A percentile compares a stretch with the other conserved stretches of the same genome.
phyloP scores from a whole-genome alignment of 1,140 invertebrate genomes.

The Anoplophora glabripennis region DNA sequence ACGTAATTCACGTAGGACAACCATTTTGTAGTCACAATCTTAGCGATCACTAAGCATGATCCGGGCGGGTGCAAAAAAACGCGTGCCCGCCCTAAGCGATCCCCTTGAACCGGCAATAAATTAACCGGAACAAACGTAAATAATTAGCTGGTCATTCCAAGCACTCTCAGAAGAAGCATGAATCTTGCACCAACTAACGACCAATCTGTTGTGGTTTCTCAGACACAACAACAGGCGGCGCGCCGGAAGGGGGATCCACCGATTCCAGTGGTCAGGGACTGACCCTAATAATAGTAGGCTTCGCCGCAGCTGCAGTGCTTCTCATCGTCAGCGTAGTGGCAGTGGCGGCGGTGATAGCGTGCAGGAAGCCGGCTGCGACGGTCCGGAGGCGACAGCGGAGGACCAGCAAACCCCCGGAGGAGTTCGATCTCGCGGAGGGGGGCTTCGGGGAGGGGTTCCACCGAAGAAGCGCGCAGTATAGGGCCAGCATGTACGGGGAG shows the following conservation, averaged over 20 bases:
- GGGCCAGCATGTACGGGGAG: constrained; percentile 46
- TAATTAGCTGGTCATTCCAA: neutral
- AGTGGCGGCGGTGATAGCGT: constrained; percentile 37
- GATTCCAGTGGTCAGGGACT: constrained; percentile 22
- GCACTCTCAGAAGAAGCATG: constrained; percentile 7
- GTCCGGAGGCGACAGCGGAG: constrained; percentile 18
- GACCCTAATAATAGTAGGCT: constrained; percentile 41
- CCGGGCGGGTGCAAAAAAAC: no score
- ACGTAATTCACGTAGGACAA: no score
- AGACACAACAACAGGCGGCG: constrained; percentile 19
- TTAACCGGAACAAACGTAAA: neutral
- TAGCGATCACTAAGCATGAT: no score
- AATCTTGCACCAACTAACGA: constrained; percentile 16
- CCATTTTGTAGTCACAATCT: no score
- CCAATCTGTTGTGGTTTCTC: constrained; percentile 22
- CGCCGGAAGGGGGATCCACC: constrained; percentile 7
- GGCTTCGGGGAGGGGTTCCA: constrained; percentile 47
- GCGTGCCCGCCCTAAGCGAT: no score
- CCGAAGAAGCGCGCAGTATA: constrained; percentile 43
- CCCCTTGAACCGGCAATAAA: no score
- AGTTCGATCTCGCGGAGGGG: constrained; percentile 44
- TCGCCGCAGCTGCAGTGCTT: constrained; percentile 36
- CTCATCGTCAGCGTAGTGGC: constrained; percentile 42
- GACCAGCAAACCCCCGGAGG: constrained; percentile 41
- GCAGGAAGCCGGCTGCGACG: constrained; percentile 28